Evolutionary conservation across 2,888 invertebrate species (phyloP), one percentile per base, ranked within the genome.

Genomic region (Eilema griseolum): DNA sequence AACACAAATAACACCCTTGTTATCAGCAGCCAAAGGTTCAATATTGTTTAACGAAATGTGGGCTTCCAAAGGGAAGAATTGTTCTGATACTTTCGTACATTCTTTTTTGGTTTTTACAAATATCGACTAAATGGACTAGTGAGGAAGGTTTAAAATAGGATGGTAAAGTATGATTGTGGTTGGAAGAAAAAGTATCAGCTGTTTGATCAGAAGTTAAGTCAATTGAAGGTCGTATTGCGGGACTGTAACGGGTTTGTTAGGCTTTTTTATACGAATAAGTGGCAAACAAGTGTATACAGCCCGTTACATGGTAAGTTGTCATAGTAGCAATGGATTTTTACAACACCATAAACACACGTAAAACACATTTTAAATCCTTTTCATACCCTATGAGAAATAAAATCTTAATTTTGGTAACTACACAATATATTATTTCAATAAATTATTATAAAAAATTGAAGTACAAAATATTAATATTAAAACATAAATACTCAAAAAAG

Each of bases 151-250:
- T 52, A 14, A 23, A 28, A 33, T 63, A 26, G 46, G 26, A 52
- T 52, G 59, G n/a, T 12, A 11, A 23, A 8, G 24, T 57, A 24
- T 2, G 67, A 65, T 56, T 72, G 64, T 28, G 52, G 46, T 60
- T 73, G 72, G 73, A 81, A 81, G 81, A 80, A 81, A 81, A 81
- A 82, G 80, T 82, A 81, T 81, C 81, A 81, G 81, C 82, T 81
- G 82, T 82, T 78, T 75, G 77, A 82, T 81, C 80, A 75, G 63
- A 72, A 72, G 66, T 72, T 78, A 73, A 72, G 78, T 76, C 74
- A 81, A 81, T 81, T 81, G 81, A 82, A 80, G 78, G 80, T 76
- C 80, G 78, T 75, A 77, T 80, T 82, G 74, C 73, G 64, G 65
- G 60, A 64, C 61, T 63, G 33, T 78, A 69, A 69, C 62, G 72